Evolutionary conservation across 2,113 vertebrate genomes (phyloP).

Genomic region (Columbina picui): DNA sequence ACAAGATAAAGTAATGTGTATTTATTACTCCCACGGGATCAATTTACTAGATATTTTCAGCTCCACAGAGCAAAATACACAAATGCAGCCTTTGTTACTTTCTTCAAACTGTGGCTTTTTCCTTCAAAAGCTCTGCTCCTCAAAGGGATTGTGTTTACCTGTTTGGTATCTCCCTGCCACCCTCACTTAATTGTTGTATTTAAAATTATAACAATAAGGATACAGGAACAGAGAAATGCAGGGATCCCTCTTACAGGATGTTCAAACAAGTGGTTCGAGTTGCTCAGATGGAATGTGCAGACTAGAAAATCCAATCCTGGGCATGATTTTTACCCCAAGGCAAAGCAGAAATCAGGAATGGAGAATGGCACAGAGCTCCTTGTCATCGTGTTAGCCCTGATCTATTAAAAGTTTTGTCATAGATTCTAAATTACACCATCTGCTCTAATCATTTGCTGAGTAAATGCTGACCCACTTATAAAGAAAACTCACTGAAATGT

Average conservation of each 20-base stretch:
- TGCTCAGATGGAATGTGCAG: conserved; percentile 26
- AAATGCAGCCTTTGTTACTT: conserved; percentile 82
- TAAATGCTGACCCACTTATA: conserved; percentile 55
- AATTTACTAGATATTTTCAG: conserved; percentile 88
- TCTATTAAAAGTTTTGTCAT: conserved; percentile 70
- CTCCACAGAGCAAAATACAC: conserved; percentile 83
- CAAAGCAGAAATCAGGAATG: conserved; percentile 11
- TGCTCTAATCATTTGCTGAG: conserved; percentile 50
- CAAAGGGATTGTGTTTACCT: neutral
- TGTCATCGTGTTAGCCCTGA: conserved; percentile 38
- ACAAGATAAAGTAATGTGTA: conserved; percentile 90
- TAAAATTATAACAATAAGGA: neutral
- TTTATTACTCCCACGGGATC: conserved; percentile 89
- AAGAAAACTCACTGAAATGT: conserved; percentile 50
- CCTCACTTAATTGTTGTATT: neutral
- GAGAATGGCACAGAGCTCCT: neutral
- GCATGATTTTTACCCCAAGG: conserved; percentile 30
- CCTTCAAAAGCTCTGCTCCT: conserved; percentile 60
- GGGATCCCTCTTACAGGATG: neutral
- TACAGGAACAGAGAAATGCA: neutral
- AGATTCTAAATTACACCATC: conserved; percentile 71
- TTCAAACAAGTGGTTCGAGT: conserved; percentile 42
- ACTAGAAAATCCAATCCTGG: neutral
- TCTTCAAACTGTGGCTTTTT: conserved; percentile 72
- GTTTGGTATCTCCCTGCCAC: neutral